Percentiles rank a stretch among this genome's conserved stretches.
phyloP scores from a whole-genome alignment of 2,888 invertebrate species.

The Leptopilina syphax region DNA sequence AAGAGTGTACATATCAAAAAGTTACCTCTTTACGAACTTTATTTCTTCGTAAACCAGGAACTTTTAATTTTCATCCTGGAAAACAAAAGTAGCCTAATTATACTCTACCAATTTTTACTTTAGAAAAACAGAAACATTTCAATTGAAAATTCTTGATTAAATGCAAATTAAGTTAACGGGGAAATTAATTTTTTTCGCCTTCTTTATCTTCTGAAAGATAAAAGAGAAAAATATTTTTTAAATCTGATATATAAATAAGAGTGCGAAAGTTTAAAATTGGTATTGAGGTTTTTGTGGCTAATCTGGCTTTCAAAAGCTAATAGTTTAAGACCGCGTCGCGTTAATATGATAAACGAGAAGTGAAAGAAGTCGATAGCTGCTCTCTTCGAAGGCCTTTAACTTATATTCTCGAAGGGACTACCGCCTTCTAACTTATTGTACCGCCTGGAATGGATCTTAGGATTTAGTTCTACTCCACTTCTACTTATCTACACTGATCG shows the following conservation, averaged over 20 bases:
- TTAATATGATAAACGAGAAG: conserved; percentile 40
- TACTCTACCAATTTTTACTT: neutral
- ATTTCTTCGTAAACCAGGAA: too few relatives aligned
- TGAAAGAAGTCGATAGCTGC: conserved; percentile 21
- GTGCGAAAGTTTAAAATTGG: neutral
- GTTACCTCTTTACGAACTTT: too few relatives aligned
- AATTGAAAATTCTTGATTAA: neutral
- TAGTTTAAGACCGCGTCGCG: conserved; percentile 27
- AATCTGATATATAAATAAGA: neutral
- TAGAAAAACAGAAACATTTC: neutral
- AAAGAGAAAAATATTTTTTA: neutral
- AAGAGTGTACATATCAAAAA: neutral
- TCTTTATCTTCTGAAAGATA: too few relatives aligned
- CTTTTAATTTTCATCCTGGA: too few relatives aligned
- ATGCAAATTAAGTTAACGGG: neutral
- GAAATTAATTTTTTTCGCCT: too few relatives aligned
- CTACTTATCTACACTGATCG: conserved; percentile 27
- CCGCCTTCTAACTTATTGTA: conserved; percentile 23
- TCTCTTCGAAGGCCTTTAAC: conserved; percentile 30
- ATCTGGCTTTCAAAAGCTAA: conserved; percentile 11
- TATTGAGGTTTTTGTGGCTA: neutral
- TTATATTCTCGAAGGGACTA: conserved; percentile 21
- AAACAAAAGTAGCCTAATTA: too few relatives aligned
- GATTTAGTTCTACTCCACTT: neutral
- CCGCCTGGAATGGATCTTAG: conserved; percentile 24